Evolutionary conservation across 2,113 vertebrate species (phyloP).

Genomic region (Rhadina sibilatrix): DNA sequence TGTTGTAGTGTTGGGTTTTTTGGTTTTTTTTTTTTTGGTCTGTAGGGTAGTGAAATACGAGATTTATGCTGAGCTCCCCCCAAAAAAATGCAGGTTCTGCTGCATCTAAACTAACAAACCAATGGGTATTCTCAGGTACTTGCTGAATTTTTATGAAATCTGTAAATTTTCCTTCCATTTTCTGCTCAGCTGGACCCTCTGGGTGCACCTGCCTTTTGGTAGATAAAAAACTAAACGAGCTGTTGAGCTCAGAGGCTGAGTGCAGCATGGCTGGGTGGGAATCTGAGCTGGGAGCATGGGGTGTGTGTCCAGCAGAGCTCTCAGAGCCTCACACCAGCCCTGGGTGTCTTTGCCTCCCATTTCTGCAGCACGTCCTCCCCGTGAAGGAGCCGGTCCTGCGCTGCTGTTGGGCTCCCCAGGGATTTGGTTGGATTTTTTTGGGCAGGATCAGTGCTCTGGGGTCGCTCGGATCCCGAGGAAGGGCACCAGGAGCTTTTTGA

Average conservation of each 20-base stretch:
- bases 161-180: fast-evolving
- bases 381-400: background rate
- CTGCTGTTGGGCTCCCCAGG: fast-evolving
- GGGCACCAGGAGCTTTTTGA: background rate
- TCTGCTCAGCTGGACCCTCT: background rate
- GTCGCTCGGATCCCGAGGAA: fast-evolving
- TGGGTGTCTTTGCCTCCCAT: background rate
- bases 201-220: background rate
- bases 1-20: background rate
- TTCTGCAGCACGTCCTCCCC: fast-evolving
- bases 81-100: background rate
- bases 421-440: background rate
- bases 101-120: background rate
- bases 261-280: background rate
- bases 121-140: background rate
- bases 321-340: fast-evolving
- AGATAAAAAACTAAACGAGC: fast-evolving
- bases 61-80: background rate
- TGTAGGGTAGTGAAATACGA: background rate
- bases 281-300: fast-evolving
- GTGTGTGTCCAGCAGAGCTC: background rate
- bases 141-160: background rate
- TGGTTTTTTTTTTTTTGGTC: background rate
- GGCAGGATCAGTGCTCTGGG: background rate
- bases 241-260: background rate